Evolutionary conservation across 2,113 vertebrate genomes (phyloP), one percentile per base, ranked within the genome.

Genomic region (Dolichotis patagonum): DNA sequence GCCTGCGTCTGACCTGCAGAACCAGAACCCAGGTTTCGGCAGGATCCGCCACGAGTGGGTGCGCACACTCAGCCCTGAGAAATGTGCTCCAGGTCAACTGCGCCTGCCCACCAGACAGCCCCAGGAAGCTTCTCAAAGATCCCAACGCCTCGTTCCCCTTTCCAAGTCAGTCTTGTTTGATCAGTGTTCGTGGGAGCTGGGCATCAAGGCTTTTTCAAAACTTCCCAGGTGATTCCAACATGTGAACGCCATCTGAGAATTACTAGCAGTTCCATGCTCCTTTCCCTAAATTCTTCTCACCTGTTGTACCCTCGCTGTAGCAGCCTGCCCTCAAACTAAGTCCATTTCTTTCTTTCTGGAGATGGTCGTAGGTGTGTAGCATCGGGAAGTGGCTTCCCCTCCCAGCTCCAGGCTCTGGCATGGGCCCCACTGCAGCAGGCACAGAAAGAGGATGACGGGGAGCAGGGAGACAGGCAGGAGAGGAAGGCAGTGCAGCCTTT

Each of bases 151-250:
- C 5, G 4, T 41, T 63, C 77, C 67, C 2, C 69, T 46, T 88
- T 73, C 43, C 56, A 69, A 94, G 41, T 93, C 95, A 85, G 62
- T 94, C 95, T 54, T 30, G 60, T 89, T 75, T 75, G 63, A 94
- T 94, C 88, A 62, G 26, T 5, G 26, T 3, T 7, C 17, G 4
- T 38, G 3, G 73, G 35, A 80, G 46, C 19, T 78, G 32, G 63
- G 24, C 20, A 43, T 3, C 13, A 9, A 41, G 35, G 19, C 4
- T 94, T 88, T 52, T 87, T n/a, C 9, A 9, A 78, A 96, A 95
- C 35, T 91, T 91, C 38, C 84, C 52, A 77, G 88, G 43, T 91
- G 89, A 95, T 95, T 93, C 56, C 81, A 91, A 95, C 19, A 87
- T 30, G 14, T n/a, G 28, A 56, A 62, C 58, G 26, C 84, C 81